Evolutionary conservation across 2,113 vertebrate genomes (phyloP).

Genomic region (Upupa epops): DNA sequence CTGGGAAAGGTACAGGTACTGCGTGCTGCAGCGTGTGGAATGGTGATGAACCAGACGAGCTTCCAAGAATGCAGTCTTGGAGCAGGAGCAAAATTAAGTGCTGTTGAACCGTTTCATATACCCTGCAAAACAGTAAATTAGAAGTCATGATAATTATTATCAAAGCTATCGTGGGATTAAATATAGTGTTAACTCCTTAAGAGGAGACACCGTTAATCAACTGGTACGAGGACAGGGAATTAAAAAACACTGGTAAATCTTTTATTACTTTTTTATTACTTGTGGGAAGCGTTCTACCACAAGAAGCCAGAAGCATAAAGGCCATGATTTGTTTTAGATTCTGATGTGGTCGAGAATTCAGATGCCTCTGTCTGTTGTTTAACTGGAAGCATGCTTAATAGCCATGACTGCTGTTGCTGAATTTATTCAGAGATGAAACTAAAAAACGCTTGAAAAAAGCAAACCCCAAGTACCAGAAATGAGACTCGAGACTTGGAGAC

Average conservation of each 20-base stretch:
- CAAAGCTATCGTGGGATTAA: slow-evolving; percentile 6
- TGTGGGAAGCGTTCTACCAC: background rate
- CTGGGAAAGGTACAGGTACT: background rate
- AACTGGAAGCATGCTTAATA: background rate
- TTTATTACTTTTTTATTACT: background rate
- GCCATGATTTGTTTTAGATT: background rate
- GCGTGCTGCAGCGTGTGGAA: slow-evolving; percentile 1
- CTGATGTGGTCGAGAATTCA: background rate
- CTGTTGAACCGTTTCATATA: background rate
- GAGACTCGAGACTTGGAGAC: background rate
- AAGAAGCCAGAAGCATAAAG: background rate
- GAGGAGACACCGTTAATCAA: background rate
- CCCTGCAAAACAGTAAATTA: slow-evolving; percentile 3
- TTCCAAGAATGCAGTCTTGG: background rate
- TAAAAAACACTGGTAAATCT: background rate
- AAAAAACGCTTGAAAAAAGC: background rate
- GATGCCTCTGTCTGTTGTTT: background rate
- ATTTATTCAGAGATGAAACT: background rate
- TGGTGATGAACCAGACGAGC: background rate
- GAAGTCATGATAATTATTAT: slow-evolving; percentile 16
- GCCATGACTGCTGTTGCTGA: background rate
- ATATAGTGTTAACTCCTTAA: slow-evolving; percentile 20
- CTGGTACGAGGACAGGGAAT: background rate
- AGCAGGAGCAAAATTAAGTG: background rate
- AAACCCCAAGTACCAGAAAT: background rate